Conservation (phyloP, 1,140 invertebrate genomes). For the Brachionus asplanchnoidis region DNA sequence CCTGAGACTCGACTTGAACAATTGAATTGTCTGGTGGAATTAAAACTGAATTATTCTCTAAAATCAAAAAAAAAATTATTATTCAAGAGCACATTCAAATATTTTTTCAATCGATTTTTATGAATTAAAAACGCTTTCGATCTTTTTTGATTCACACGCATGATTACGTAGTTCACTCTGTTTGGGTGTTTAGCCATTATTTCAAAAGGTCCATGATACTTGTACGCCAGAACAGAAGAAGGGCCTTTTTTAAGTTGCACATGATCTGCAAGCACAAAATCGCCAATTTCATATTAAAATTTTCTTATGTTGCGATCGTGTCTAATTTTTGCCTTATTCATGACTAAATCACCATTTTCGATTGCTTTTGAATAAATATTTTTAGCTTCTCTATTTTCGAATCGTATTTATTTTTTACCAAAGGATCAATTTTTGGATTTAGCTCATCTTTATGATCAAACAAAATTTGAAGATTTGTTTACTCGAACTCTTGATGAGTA, state of each 20-base stretch:
- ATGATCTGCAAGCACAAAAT: too few species aligned
- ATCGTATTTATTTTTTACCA: too few species aligned
- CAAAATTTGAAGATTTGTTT: neutral
- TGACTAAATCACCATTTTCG: neutral
- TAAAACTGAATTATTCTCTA: neutral
- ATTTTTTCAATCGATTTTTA: conserved; percentile 5
- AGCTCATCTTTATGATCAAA: neutral
- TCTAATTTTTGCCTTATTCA: neutral
- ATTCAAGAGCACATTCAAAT: too few species aligned
- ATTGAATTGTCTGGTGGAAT: neutral
- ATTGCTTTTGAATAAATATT: too few species aligned
- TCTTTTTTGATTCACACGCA: neutral
- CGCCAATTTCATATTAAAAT: neutral
- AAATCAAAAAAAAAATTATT: too few species aligned
- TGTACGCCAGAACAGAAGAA: too few species aligned
- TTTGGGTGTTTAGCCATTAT: neutral
- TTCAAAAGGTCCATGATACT: neutral
- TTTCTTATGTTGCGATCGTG: neutral
- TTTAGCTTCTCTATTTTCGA: too few species aligned
- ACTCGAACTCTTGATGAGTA: neutral
- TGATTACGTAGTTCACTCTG: neutral
- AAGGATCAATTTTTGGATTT: neutral
- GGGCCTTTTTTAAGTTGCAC: too few species aligned
- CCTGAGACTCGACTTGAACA: neutral
- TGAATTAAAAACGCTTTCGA: neutral